Base-by-base conservation (phyloP, 2,113 vertebrate genomes). In the Verasper variegatus region DNA sequence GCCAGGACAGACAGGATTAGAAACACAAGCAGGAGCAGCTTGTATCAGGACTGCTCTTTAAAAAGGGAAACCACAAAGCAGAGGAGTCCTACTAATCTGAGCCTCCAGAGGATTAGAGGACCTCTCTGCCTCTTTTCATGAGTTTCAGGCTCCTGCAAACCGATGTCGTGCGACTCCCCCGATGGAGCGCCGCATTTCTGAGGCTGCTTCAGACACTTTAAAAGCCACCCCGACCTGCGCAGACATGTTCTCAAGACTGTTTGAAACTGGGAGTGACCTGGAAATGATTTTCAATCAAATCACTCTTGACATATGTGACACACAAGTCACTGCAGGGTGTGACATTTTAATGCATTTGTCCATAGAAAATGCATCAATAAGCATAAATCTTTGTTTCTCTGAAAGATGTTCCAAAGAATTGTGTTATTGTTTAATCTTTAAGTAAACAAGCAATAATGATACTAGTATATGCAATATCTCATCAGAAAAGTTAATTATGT, bases 221-320 rank as follows among this genome's bases (percentile, higher is more conserved):
- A 81, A 84, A 85, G 76, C 84, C 84, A 86, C 65, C 49, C 11
- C 0, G 20, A 84, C 92, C 80, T 86, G 89, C 40, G 13, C 79
- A 55, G 81, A 83, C 91, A 84, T 71, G 90, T 88, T 80, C 65
- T 37, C 6, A 68, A 76, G 45, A 42, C 80, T 61, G 52, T 27
- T 37, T 57, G 68, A 71, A 84, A 78, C 45, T 74, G 74, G 81
- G 84, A 88, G 82, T 27, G 83, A 90, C 71, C 74, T 74, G 82
- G 72, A 88, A 88, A 86, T 80, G 57, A 80, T 85, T 90, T 87
- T 86, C 66, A 64, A 69, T 74, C 56, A 57, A 76, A 81, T 81
- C 65, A 52, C 54, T 42, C 49, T 54, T 18, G 55, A 65, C 63
- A 66, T 31, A 71, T 62, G 54, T 75, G 74, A 72, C 80, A 76